Conservation (phyloP, 2,888 invertebrate species). For the Sminthurinus aureus region DNA sequence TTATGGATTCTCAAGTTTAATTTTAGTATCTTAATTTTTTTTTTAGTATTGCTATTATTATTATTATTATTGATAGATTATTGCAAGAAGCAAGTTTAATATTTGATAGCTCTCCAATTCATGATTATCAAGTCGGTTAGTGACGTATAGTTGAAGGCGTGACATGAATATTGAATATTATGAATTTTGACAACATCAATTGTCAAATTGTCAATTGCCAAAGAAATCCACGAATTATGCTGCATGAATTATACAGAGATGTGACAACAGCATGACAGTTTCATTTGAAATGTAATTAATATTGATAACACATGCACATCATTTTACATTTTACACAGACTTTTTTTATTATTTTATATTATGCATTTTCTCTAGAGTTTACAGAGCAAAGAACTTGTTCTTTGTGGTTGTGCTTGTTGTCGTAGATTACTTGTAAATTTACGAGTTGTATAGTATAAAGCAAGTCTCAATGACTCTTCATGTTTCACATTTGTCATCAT, state of each 20-base stretch:
- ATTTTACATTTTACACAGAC: neutral
- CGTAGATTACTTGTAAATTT: too few species aligned
- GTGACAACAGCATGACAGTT: conserved; percentile 29
- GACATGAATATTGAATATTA: conserved; percentile 12
- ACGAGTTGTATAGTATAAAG: neutral
- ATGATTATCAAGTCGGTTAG: too few species aligned
- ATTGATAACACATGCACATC: conserved; percentile 4
- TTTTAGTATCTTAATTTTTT: too few species aligned
- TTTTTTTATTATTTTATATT: neutral
- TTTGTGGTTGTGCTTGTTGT: too few species aligned
- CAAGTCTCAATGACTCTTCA: neutral
- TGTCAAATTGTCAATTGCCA: conserved; percentile 7
- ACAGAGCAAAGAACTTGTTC: too few species aligned
- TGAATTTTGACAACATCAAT: neutral
- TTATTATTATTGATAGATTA: too few species aligned
- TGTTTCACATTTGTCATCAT: neutral
- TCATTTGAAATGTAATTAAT: conserved; percentile 20
- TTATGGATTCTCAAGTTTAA: too few species aligned
- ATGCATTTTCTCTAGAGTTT: neutral
- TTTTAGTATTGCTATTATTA: too few species aligned
- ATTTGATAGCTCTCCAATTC: too few species aligned
- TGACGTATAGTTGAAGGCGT: neutral
- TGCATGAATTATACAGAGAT: neutral
- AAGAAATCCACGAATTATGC: too few species aligned
- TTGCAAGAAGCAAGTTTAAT: too few species aligned